Evolutionary conservation across 2,888 invertebrate genomes (phyloP).

Genomic region (Drosophila greeni): DNA sequence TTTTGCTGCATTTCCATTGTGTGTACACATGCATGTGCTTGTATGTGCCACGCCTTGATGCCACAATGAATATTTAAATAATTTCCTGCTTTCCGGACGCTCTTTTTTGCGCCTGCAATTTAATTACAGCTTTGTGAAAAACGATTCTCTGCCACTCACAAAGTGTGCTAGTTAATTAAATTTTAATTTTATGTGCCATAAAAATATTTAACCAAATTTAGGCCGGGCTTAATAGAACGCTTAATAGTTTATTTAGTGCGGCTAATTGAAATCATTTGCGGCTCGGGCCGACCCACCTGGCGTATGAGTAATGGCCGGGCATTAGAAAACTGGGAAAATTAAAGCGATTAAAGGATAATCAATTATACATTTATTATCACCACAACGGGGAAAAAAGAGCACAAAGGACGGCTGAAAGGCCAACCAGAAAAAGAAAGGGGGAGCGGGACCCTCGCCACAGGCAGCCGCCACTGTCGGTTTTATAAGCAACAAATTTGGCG

Average conservation of each 20-base stretch:
- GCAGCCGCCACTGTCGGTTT: slow-evolving; percentile 46
- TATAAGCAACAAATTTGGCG: slow-evolving; percentile 65
- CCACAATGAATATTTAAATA: slow-evolving; percentile 45
- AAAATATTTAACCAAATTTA: slow-evolving; percentile 51
- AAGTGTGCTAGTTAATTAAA: slow-evolving; percentile 55
- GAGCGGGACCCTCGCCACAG: slow-evolving; percentile 11
- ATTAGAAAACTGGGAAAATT: slow-evolving; percentile 30
- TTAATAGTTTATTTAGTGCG: slow-evolving; percentile 41
- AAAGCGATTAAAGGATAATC: slow-evolving; percentile 36
- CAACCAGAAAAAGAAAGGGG: neutral
- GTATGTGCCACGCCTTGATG: slow-evolving; percentile 11
- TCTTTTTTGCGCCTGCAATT: slow-evolving; percentile 44
- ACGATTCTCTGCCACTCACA: slow-evolving; percentile 30
- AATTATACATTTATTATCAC: slow-evolving; percentile 27
- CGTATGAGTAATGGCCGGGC: slow-evolving; percentile 39
- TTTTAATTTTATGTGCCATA: slow-evolving; percentile 48
- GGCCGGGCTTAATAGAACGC: slow-evolving; percentile 37
- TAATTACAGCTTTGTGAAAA: slow-evolving; percentile 61
- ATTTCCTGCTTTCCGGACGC: slow-evolving; percentile 41
- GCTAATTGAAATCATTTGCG: slow-evolving; percentile 43
- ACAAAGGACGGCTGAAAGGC: slow-evolving; percentile 6
- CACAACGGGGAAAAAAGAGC: neutral
- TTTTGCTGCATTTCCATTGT: slow-evolving; percentile 36
- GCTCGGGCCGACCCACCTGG: slow-evolving; percentile 20
- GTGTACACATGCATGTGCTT: neutral